phyloP scores from a whole-genome alignment of 2,797 vertebrate genomes.

The Chaunax sp. region DNA sequence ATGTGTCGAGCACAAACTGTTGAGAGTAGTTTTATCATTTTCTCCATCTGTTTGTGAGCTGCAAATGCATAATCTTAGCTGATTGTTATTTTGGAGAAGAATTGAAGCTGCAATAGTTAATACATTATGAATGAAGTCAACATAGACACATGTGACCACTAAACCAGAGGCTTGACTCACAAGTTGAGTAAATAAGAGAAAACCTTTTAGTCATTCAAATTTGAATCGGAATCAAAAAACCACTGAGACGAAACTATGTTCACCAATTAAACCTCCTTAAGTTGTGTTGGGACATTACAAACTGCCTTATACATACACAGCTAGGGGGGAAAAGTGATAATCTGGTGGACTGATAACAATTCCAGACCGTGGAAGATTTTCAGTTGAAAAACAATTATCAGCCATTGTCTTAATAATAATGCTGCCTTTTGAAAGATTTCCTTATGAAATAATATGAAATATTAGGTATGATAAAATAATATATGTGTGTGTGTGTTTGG shows the following conservation, averaged over 20 bases:
- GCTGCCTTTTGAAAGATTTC: neutral
- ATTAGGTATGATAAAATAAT: neutral
- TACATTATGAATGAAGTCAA: neutral
- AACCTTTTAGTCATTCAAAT: too few species aligned
- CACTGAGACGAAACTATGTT: too few species aligned
- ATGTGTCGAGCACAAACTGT: slow-evolving; percentile 4
- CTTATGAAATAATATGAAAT: neutral
- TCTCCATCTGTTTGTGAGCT: neutral
- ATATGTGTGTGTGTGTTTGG: neutral
- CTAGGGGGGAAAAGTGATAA: neutral
- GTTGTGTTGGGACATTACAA: neutral
- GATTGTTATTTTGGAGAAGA: neutral
- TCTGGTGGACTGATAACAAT: neutral
- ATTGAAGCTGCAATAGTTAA: neutral
- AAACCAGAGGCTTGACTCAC: neutral
- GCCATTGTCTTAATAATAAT: neutral
- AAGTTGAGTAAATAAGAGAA: too few species aligned
- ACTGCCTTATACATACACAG: neutral
- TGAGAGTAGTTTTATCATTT: neutral
- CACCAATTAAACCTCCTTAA: too few species aligned
- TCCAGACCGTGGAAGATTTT: neutral
- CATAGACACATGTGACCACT: neutral
- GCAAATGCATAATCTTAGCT: neutral
- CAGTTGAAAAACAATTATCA: neutral
- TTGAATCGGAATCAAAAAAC: too few species aligned